A percentile compares a stretch with the other conserved stretches of the same genome.
These are phyloP conservation scores for Odontamblyopus rebecca DNA, from an alignment of 2,797 vertebrate species.

Conservation along the genomic window DNA sequence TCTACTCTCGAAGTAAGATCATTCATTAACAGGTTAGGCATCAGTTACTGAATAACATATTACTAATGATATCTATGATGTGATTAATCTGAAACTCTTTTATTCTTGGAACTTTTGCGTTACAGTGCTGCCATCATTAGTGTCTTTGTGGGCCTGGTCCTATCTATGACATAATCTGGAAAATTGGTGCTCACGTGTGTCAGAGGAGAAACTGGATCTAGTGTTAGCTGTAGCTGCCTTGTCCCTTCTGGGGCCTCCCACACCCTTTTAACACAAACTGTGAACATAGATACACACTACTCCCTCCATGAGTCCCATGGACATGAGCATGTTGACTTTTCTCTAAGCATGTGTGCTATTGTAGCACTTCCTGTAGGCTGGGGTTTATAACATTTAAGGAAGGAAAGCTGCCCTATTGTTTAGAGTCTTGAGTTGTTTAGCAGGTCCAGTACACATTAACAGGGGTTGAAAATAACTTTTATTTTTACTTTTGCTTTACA, in stretches of 20 bases:
- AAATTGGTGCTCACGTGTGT: constrained; percentile 21
- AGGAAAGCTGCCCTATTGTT: constrained; percentile 65
- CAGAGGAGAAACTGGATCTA: constrained; percentile 44
- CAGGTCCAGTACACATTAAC: constrained; percentile 49
- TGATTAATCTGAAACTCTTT: constrained; percentile 24
- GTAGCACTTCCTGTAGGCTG: constrained; percentile 22
- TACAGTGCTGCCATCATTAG: neutral
- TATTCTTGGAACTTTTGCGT: neutral
- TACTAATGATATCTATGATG: neutral
- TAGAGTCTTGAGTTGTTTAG: constrained; percentile 25
- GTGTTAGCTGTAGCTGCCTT: constrained; percentile 18
- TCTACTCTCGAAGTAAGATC: constrained; percentile 14
- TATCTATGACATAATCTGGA: constrained; percentile 2
- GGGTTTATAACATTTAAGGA: constrained; percentile 42
- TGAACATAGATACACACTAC: constrained; percentile 3
- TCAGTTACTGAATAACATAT: constrained; percentile 19
- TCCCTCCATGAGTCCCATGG: neutral
- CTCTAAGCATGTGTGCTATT: neutral
- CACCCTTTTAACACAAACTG: constrained; percentile 30
- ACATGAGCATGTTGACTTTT: neutral
- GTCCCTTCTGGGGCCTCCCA: constrained; percentile 26
- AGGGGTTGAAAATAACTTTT: constrained; percentile 25
- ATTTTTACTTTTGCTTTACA: neutral
- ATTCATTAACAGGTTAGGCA: constrained; percentile 33
- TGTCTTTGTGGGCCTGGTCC: constrained; percentile 8